Evolutionary conservation across 2,797 vertebrate species (phyloP).

Genomic region (Tragopan temminckii): DNA sequence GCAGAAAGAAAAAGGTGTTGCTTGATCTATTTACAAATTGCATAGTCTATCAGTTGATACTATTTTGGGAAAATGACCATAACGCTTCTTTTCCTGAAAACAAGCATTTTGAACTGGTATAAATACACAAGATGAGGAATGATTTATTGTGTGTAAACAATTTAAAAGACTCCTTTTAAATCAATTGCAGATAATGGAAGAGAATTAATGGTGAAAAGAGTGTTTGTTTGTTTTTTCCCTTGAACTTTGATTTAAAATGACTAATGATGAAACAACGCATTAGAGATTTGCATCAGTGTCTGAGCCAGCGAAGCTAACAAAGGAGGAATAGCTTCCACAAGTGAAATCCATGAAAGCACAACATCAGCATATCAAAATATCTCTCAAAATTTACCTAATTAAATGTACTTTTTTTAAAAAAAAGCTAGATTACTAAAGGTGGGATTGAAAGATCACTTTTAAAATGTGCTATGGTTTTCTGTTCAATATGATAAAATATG

Average conservation of each 20-base stretch:
- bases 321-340: not conserved
- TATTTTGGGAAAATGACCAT: not conserved
- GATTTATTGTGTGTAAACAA: slow-evolving; percentile 16
- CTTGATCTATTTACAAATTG: not conserved
- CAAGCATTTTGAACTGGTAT: not conserved
- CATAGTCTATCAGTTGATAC: not conserved
- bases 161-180: slow-evolving; percentile 23
- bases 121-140: not conserved
- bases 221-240: not conserved
- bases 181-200: slow-evolving; percentile 28
- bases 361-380: not conserved
- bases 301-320: not conserved
- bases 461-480: not conserved
- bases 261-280: slow-evolving; percentile 7
- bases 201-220: slow-evolving; percentile 1
- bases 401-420: not conserved
- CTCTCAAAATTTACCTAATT: not conserved
- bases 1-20: not conserved
- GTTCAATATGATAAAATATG: not conserved
- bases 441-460: not conserved
- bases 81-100: not conserved
- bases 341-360: not conserved
- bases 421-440: not conserved
- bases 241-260: slow-evolving; percentile 1
- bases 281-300: not conserved